phyloP scores from a whole-genome alignment of 2,888 invertebrate species.

The Tiliacea aurago region DNA sequence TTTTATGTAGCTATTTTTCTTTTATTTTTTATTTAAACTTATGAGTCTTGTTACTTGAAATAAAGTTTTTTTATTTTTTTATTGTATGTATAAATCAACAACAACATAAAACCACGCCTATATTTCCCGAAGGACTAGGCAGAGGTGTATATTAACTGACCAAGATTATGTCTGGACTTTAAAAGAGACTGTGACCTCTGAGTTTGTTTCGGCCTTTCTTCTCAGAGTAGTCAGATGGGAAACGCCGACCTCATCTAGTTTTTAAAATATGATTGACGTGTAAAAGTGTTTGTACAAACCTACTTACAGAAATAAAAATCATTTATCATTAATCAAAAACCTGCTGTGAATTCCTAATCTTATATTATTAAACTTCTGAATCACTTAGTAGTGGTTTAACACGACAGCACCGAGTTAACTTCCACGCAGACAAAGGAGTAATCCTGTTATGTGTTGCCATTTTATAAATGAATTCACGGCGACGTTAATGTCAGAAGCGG shows the following conservation, averaged over 20 bases:
- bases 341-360: neutral
- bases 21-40: too few species aligned
- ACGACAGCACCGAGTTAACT: slow-evolving; percentile 24
- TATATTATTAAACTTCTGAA: neutral
- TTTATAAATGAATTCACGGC: slow-evolving; percentile 51
- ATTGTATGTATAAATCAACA: neutral
- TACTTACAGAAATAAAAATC: too few species aligned
- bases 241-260: too few species aligned
- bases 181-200: too few species aligned
- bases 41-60: too few species aligned
- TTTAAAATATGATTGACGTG: too few species aligned
- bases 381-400: slow-evolving; percentile 38
- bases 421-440: slow-evolving; percentile 38
- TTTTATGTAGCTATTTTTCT: too few species aligned
- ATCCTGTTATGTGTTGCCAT: slow-evolving; percentile 51
- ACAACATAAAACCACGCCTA: neutral
- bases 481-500: slow-evolving; percentile 21
- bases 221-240: too few species aligned
- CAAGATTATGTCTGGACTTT: too few species aligned
- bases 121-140: neutral
- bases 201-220: too few species aligned
- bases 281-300: too few species aligned
- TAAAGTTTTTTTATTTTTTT: too few species aligned
- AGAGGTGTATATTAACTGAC: neutral
- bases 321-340: neutral